Percentiles rank a stretch among this genome's conserved stretches.
Evolutionary conservation across 2,797 vertebrate species (phyloP).

Genomic region (Thaleichthys pacificus): DNA sequence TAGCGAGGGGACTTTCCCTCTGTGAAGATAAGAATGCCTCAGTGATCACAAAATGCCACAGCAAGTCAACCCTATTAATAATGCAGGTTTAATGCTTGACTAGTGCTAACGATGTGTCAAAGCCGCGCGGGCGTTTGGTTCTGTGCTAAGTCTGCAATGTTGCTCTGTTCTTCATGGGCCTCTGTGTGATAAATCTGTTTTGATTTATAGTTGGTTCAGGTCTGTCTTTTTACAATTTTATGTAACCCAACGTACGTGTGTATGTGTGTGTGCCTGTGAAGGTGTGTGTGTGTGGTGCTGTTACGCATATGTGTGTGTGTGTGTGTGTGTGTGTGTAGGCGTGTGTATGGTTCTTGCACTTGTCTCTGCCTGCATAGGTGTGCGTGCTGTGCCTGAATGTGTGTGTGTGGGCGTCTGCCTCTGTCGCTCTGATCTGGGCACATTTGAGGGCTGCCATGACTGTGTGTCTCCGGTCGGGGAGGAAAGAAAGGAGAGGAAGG

Average conservation of each 20-base stretch:
- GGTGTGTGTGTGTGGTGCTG: not conserved
- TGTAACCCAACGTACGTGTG: constrained; percentile 20
- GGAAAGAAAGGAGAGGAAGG: too few relatives aligned
- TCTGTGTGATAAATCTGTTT: too few relatives aligned
- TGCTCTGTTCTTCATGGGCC: too few relatives aligned
- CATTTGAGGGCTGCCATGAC: too few relatives aligned
- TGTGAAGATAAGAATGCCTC: constrained; percentile 42
- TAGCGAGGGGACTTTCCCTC: constrained; percentile 33
- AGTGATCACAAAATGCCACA: constrained; percentile 53
- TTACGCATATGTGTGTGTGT: not conserved
- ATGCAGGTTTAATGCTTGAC: constrained; percentile 55
- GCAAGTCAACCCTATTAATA: constrained; percentile 59
- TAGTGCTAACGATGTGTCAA: constrained; percentile 27
- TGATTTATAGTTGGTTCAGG: too few relatives aligned
- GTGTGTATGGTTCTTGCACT: too few relatives aligned
- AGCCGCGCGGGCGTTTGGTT: not conserved
- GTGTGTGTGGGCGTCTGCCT: not conserved
- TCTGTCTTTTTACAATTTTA: not conserved
- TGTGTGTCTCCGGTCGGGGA: not conserved
- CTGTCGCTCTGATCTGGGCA: not conserved
- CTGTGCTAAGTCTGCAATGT: not conserved
- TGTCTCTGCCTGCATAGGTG: not conserved
- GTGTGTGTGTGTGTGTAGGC: not conserved
- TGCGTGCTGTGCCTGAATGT: not conserved
- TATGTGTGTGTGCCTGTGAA: constrained; percentile 6